Percentiles rank a stretch among this genome's conserved stretches.
Evolutionary conservation across 2,113 vertebrate species (phyloP).

Genomic region (Enhydra lutris): DNA sequence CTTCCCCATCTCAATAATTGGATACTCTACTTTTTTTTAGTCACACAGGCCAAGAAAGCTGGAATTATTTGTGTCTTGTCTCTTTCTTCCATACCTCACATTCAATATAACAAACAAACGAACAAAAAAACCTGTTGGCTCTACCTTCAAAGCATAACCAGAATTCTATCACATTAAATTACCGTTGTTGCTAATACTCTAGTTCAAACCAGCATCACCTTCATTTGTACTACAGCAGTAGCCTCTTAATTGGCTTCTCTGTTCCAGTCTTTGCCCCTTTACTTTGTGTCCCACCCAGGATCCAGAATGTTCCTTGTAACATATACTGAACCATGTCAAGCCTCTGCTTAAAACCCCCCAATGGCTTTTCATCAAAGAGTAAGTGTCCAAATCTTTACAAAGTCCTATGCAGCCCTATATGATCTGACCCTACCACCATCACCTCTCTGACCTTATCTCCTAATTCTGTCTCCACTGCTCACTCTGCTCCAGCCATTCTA

Average conservation of each 20-base stretch:
- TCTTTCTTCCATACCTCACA: neutral
- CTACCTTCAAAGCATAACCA: neutral
- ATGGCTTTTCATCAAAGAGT: neutral
- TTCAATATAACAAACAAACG: neutral
- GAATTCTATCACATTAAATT: neutral
- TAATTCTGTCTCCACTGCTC: neutral
- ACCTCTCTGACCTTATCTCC: neutral
- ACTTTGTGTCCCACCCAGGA: neutral
- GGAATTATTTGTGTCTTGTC: neutral
- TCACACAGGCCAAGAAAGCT: neutral
- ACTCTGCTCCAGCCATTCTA: neutral
- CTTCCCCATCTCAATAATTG: neutral
- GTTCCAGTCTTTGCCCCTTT: neutral
- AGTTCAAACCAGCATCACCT: neutral
- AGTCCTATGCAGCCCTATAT: neutral
- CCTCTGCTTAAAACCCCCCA: neutral
- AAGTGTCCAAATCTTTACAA: neutral
- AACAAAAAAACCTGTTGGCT: neutral
- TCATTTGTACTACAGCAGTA: neutral
- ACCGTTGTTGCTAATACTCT: neutral
- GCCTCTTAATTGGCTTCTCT: neutral
- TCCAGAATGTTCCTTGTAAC: neutral
- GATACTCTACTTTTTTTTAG: neutral
- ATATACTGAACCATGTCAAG: neutral
- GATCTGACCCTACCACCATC: neutral